Conservation (phyloP, 1,140 invertebrate genomes). For the Lepidurus arcticus region DNA sequence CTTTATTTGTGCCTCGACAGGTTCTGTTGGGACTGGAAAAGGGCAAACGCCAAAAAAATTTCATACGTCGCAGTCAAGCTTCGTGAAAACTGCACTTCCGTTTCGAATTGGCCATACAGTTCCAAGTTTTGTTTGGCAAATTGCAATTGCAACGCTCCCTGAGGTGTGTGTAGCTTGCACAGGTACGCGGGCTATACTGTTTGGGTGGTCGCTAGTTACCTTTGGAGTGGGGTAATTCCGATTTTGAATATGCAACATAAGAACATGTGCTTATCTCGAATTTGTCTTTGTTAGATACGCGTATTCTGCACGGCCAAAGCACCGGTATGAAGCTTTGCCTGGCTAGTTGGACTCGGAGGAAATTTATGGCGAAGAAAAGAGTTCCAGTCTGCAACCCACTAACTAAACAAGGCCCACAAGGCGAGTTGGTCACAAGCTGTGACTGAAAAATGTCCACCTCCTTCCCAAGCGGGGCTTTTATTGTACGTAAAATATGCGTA, state of each 20-base stretch:
- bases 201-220: background rate
- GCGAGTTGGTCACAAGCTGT: background rate
- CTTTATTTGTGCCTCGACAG: background rate
- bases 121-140: background rate
- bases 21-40: background rate
- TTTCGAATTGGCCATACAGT: background rate
- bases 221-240: background rate
- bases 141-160: constrained; percentile 2
- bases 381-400: background rate
- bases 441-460: background rate
- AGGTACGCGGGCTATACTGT: background rate
- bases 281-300: constrained; percentile 11
- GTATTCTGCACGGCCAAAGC: background rate
- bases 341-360: background rate
- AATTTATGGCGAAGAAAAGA: background rate
- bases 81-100: background rate
- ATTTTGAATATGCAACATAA: constrained; percentile 10
- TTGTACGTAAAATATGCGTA: background rate
- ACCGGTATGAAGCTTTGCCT: background rate
- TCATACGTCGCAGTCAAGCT: background rate
- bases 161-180: background rate
- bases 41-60: no score
- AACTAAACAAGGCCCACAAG: background rate
- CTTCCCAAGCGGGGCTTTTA: background rate
- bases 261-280: constrained; percentile 1